Evolutionary conservation across 2,113 vertebrate genomes (phyloP).

Genomic region (Semnopithecus entellus): DNA sequence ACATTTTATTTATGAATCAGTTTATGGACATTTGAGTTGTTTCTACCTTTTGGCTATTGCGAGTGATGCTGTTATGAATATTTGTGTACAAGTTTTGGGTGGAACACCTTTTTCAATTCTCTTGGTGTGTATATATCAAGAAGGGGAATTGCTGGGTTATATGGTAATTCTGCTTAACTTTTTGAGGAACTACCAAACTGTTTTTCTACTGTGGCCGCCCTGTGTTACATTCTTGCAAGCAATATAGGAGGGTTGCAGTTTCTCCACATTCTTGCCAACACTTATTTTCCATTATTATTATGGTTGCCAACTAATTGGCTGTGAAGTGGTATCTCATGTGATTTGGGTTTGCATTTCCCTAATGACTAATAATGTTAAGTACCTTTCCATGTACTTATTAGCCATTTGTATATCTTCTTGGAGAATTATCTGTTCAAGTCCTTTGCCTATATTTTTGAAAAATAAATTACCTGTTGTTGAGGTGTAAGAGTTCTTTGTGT

Average conservation of each 20-base stretch:
- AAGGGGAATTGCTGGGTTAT: not conserved
- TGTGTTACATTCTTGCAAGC: not conserved
- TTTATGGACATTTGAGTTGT: not conserved
- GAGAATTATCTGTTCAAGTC: not conserved
- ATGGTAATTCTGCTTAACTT: not conserved
- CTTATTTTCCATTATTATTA: not conserved
- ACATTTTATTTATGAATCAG: not conserved
- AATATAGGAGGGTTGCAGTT: not conserved
- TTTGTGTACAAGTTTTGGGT: not conserved
- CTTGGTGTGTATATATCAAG: not conserved
- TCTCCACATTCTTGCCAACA: not conserved
- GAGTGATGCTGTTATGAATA: not conserved
- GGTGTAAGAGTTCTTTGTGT: not conserved
- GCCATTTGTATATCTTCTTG: not conserved
- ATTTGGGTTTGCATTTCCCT: not conserved
- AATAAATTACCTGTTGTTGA: not conserved
- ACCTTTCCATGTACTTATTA: not conserved
- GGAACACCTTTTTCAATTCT: not conserved
- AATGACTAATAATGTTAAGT: not conserved
- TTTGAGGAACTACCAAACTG: not conserved
- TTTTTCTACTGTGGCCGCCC: not conserved
- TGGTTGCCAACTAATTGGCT: not conserved
- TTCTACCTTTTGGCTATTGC: not conserved
- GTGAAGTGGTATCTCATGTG: not conserved
- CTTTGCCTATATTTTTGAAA: not conserved